Base-by-base conservation (phyloP, 2,113 vertebrate genomes). In the Pseudonaja textilis region DNA sequence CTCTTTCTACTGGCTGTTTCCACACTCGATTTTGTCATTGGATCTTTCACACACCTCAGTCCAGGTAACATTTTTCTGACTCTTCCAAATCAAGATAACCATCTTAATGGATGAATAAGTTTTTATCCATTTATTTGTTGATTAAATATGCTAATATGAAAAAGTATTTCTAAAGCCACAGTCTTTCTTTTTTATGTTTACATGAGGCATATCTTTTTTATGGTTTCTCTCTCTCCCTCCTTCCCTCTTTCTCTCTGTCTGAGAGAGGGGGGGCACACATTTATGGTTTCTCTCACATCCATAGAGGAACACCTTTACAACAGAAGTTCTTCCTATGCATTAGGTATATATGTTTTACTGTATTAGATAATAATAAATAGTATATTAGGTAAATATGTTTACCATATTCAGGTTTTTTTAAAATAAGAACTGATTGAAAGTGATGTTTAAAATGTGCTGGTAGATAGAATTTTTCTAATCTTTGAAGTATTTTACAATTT, bases 21-120 rank as follows among this genome's bases (percentile, higher is more conserved):
- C 20, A 99, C 99, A 0, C 96, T 99, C 96, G 99, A 99, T 97
- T 99, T 99, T 91, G 98, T 99, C 34, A 97, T 99, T 1, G 99
- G 99, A 81, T 99, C 99, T 45, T 99, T 99, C 96, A 98, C 98
- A 0, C 99, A 99, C 95, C 98, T 99, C 18, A 98, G 99, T 95
- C 98, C 98, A 97, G 99, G 99, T 99, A 97, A 97, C 87, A 16
- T 23, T 34, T 57, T 69, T 0, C 25, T 25, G 50, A 74, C 3
- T 10, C 2, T 7, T 69, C 47, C 16, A 69, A 39, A 64, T 88
- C 52, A 42, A 85, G 69, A 8, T 11, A 42, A 16, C 42, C 45
- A 90, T 11, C 42, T 69, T 29, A 90, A 52, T 69, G 29, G 5
- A 61, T 45, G 10, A 69, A 90, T 56, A 25, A 9, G 69, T 91